Evolutionary conservation across 2,797 vertebrate genomes (phyloP).

Genomic region (Smutsia gigantea): DNA sequence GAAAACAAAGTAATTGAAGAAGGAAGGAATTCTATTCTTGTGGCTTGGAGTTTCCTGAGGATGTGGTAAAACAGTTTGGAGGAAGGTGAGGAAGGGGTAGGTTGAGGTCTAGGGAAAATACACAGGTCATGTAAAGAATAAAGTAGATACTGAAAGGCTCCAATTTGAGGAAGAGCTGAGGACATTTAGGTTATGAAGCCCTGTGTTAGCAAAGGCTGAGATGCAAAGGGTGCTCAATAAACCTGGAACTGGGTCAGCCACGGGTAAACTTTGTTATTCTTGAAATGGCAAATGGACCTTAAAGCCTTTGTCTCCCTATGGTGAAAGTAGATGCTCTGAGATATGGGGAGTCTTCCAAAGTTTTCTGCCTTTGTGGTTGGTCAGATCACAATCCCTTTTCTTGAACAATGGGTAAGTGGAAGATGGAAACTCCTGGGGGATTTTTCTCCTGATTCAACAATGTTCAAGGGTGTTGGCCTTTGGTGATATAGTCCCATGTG

Average conservation of each 20-base stretch:
- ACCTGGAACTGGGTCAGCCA: not conserved
- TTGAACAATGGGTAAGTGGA: constrained; percentile 32
- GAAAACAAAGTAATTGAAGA: not conserved
- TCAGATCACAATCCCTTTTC: not conserved
- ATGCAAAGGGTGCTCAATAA: not conserved
- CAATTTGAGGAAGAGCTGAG: not conserved
- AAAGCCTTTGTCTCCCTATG: not conserved
- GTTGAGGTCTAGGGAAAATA: not conserved
- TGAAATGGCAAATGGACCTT: not conserved
- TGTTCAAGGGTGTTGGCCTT: constrained; percentile 6
- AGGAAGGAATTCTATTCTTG: not conserved
- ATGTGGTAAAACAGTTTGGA: not conserved
- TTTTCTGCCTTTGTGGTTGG: not conserved
- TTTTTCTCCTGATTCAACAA: constrained; percentile 60
- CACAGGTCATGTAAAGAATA: not conserved
- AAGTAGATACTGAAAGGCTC: not conserved
- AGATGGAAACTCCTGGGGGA: constrained; percentile 54
- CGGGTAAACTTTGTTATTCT: not conserved
- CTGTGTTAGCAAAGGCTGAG: not conserved
- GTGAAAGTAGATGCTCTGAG: not conserved
- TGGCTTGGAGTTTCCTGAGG: not conserved
- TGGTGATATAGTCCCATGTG: constrained; percentile 1
- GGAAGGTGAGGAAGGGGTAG: not conserved
- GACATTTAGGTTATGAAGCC: not conserved
- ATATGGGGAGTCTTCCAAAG: not conserved